Conservation (phyloP, 1,140 invertebrate species). For the Tetramorium simillimum region DNA sequence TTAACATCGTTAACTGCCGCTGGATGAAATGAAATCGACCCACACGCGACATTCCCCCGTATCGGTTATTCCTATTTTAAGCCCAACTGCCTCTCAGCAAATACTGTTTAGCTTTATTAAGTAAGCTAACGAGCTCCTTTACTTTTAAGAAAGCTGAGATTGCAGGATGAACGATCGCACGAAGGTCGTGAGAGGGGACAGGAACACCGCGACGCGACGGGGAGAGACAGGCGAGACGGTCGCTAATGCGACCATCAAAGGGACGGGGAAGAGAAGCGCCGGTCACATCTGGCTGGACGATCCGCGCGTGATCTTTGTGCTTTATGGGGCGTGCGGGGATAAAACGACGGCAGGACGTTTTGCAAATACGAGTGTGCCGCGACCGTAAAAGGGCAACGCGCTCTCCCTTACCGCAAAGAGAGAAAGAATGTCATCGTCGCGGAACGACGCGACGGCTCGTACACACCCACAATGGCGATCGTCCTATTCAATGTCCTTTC, state of each 20-base stretch:
- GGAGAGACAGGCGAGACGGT: slow-evolving; percentile 7
- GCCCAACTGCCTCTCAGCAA: background rate
- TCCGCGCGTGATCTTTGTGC: slow-evolving; percentile 52
- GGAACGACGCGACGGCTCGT: slow-evolving; percentile 30
- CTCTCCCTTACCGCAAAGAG: slow-evolving; percentile 18
- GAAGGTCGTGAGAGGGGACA: background rate
- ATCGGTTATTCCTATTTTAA: background rate
- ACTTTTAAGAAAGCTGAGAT: background rate
- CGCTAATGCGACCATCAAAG: slow-evolving; percentile 49
- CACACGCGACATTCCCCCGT: background rate
- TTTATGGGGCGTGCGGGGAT: slow-evolving; percentile 55
- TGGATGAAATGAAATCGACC: background rate
- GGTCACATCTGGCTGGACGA: slow-evolving; percentile 26
- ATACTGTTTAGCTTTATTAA: background rate
- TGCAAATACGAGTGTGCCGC: slow-evolving; percentile 58
- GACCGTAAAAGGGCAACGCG: slow-evolving; percentile 41
- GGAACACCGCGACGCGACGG: background rate
- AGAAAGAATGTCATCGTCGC: slow-evolving; percentile 42
- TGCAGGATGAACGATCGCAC: slow-evolving; percentile 1
- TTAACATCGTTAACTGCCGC: background rate
- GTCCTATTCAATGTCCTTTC: slow-evolving; percentile 53
- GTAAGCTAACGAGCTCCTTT: background rate
- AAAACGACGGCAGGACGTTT: slow-evolving; percentile 55
- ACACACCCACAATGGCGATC: slow-evolving; percentile 49
- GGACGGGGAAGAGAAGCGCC: background rate